These are phyloP conservation scores for Rattus rattus DNA, from an alignment of 2,113 vertebrate genomes.

Conservation along the genomic window DNA sequence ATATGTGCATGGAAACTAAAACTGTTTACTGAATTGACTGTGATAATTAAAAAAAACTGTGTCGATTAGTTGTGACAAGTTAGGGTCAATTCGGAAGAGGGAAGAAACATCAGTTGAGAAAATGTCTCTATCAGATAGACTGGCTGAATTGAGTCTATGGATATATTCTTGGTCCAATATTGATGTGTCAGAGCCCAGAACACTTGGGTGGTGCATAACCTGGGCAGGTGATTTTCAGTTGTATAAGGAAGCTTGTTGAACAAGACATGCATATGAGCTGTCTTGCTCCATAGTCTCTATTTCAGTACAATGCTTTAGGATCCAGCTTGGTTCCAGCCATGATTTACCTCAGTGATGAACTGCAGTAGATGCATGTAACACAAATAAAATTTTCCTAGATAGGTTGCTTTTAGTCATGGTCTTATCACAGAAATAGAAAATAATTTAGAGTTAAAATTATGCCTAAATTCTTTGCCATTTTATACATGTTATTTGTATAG, in stretches of 20 bases:
- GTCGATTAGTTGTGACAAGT: background rate
- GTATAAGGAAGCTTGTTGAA: background rate
- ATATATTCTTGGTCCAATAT: background rate
- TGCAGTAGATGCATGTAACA: background rate
- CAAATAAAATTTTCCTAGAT: background rate
- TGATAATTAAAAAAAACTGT: background rate
- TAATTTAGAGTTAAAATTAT: background rate
- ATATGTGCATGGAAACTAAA: background rate
- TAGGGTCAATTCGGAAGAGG: background rate
- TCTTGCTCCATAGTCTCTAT: background rate
- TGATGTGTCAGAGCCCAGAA: too few species aligned
- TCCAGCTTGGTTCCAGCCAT: background rate
- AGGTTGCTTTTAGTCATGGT: background rate
- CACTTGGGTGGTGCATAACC: accelerated
- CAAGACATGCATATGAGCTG: too few species aligned
- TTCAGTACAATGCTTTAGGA: background rate
- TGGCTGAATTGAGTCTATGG: background rate
- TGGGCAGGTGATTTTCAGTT: background rate
- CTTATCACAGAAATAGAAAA: background rate
- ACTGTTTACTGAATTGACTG: background rate
- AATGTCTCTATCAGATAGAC: background rate
- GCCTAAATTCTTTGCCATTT: background rate
- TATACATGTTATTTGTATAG: background rate
- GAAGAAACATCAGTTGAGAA: background rate
- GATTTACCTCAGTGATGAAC: background rate